phyloP scores from a whole-genome alignment of 2,888 invertebrate genomes.

The Oscheius sp. region DNA sequence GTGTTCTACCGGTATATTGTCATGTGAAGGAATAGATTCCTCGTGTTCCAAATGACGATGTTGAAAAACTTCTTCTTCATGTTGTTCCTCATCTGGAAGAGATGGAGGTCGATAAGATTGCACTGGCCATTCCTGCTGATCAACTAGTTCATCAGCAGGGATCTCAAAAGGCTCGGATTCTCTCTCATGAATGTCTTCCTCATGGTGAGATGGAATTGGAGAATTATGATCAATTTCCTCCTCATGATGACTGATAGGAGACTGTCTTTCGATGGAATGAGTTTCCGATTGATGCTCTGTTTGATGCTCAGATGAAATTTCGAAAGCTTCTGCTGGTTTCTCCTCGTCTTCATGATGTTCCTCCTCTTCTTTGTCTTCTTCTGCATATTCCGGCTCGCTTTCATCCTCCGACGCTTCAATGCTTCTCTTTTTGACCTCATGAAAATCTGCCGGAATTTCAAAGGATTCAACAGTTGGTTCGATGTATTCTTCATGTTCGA shows the following conservation, averaged over 20 bases:
- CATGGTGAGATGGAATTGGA: neutral
- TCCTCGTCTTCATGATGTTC: slow-evolving; percentile 9
- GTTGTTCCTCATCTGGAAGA: neutral
- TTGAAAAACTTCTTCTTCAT: neutral
- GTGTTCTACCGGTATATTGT: too few relatives aligned
- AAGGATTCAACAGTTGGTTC: neutral
- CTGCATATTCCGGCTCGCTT: slow-evolving; percentile 28
- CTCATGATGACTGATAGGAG: neutral
- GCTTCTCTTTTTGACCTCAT: neutral
- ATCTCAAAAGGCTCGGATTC: slow-evolving; percentile 3
- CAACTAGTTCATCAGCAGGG: slow-evolving; percentile 1
- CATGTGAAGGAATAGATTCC: neutral
- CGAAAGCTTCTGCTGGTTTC: neutral
- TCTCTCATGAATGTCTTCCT: neutral
- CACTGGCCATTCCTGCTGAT: slow-evolving; percentile 3
- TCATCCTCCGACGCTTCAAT: slow-evolving; percentile 10
- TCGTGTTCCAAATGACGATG: neutral
- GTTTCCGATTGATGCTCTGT: neutral
- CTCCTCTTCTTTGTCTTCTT: slow-evolving; percentile 13
- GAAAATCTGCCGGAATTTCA: neutral
- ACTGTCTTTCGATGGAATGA: neutral
- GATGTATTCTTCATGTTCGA: neutral
- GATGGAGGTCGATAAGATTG: neutral
- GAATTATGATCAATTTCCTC: neutral
- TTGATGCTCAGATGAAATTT: neutral